Evolutionary conservation across 1,140 invertebrate genomes (phyloP).

Genomic region (Anoplophora glabripennis): DNA sequence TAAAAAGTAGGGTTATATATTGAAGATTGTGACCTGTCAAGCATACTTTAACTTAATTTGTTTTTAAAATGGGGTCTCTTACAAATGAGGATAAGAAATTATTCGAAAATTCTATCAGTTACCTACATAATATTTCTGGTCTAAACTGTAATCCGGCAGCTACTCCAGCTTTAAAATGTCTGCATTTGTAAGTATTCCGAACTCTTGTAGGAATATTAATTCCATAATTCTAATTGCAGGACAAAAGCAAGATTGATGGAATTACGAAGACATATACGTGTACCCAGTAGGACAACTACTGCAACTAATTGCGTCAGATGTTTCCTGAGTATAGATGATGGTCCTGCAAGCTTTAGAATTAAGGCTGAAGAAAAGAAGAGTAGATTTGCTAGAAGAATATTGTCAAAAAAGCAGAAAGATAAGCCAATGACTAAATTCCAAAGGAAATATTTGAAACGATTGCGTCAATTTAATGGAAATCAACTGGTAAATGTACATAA

Average conservation of each 20-base stretch:
- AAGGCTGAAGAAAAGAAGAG: conserved; percentile 13
- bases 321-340: conserved; percentile 22
- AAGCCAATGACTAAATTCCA: conserved; percentile 26
- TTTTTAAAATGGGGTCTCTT: background rate
- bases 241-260: conserved; percentile 25
- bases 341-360: conserved; percentile 9
- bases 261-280: conserved; percentile 9
- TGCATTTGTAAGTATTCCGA: conserved; percentile 11
- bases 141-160: background rate
- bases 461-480: conserved; percentile 12
- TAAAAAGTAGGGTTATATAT: too few species aligned
- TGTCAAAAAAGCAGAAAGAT: conserved; percentile 14
- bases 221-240: conserved; percentile 10
- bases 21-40: too few species aligned
- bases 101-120: conserved; percentile 16
- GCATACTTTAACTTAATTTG: too few species aligned
- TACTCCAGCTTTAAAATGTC: conserved; percentile 9
- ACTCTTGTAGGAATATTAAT: background rate
- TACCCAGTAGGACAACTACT: conserved; percentile 12
- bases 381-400: conserved; percentile 25
- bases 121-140: conserved; percentile 11
- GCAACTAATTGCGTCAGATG: conserved; percentile 23
- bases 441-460: conserved; percentile 21
- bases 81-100: background rate
- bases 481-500: background rate